Evolutionary conservation across 2,888 invertebrate species (phyloP), one percentile per base, ranked within the genome.

Genomic region (Caenorhabditis sp.): DNA sequence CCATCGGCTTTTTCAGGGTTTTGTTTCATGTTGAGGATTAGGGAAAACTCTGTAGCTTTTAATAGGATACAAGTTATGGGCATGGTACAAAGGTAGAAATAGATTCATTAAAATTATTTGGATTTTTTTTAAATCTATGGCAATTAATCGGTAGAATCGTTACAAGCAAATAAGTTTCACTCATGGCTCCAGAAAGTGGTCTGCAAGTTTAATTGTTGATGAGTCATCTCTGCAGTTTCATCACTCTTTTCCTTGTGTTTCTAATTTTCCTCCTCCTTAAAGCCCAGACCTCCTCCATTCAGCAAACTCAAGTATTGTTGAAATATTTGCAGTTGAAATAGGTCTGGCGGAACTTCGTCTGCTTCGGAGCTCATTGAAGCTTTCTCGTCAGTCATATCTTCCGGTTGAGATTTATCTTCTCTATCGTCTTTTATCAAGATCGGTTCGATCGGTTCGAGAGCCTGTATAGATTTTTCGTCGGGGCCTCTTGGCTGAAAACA

Each of bases 141-240:
- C 38, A 38, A 10, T 38, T 10, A 10, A 38, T 35, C 4, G 31
- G 8, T 35, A 35, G 31, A 4, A 35, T 8, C 31, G 31, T 35
- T 35, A 6, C 28, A 26, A 56, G n/a, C n/a, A n/a, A n/a, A n/a
- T n/a, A n/a, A n/a, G n/a, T n/a, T n/a, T 56, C 12, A 28, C 56
- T 24, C 24, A 12, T 56, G 10, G 7, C 12, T 10, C 22, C 35
- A 3, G 19, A 35, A 35, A 35, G n/a, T 8, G 8, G 38, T n/a
- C 2, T 35, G 38, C 22, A 38, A 28, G 7, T n/a, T 10, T 19
- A 38, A 58, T 14, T 28, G 26, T 5, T 16, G 28, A 59, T 63
- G 63, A 63, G 63, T 63, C 63, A 63, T 44, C 41, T 2, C 7
- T 26, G n/a, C 3, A 22, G 44, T 63, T 63, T 63, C 63, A 44